phyloP scores from a whole-genome alignment of 2,888 invertebrate species.

The Gastrophysa polygoni region DNA sequence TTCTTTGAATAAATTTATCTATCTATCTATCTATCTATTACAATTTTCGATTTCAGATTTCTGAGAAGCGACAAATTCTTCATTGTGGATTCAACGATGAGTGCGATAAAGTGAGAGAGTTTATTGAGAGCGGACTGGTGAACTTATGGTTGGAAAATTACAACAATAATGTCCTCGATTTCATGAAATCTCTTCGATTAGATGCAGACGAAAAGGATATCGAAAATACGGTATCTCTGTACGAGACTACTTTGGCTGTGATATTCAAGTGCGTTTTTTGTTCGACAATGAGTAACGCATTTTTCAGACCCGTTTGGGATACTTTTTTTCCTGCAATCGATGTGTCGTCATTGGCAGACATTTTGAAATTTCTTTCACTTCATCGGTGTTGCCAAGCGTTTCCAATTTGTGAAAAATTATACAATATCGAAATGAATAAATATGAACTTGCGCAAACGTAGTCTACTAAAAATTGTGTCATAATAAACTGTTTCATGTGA shows the following conservation, averaged over 20 bases:
- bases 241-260: conserved; percentile 61
- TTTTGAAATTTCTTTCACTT: no score
- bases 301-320: no score
- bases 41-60: conserved; percentile 60
- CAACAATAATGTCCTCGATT: conserved; percentile 70
- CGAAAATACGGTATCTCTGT: conserved; percentile 63
- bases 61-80: conserved; percentile 67
- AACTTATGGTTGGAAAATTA: conserved; percentile 79
- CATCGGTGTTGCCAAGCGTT: no score
- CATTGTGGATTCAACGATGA: conserved; percentile 69
- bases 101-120: conserved; percentile 59
- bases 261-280: conserved; percentile 62
- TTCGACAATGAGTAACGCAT: background rate
- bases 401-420: no score
- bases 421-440: no score
- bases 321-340: no score
- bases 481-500: background rate
- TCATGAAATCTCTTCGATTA: conserved; percentile 77
- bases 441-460: no score
- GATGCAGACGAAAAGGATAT: conserved; percentile 71
- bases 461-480: no score
- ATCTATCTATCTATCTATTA: background rate
- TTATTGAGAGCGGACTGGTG: conserved; percentile 63
- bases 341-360: no score
- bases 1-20: background rate